Evolutionary conservation across 2,888 invertebrate species (phyloP), one percentile per base, ranked within the genome.

Genomic region (Hydropsyche betteni): DNA sequence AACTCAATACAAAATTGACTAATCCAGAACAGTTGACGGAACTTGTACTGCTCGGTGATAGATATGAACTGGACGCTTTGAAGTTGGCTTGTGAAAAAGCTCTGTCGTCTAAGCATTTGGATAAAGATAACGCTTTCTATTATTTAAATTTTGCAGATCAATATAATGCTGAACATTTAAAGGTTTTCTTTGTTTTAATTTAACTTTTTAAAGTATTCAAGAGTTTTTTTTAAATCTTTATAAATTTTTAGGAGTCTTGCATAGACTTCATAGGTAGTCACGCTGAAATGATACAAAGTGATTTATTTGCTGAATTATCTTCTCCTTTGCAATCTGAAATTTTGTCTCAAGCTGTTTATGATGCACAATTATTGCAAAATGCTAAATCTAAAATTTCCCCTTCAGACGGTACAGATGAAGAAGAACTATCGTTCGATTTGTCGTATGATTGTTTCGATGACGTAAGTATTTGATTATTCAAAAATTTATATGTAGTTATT

Each of bases 131-230:
- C 4, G 90, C 89, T 0, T 84, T 91, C 68, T 91, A 90, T 82
- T 87, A 91, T 70, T 84, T 91, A 69, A 89, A 89, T 79, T 88
- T 92, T 81, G 90, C 91, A 3, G 91, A 92, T 83, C 91, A 91
- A 80, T 91, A 90, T 81, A 89, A 89, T 83, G 90, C 91, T 14
- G 10, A 84, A 78, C 83, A 84, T 74, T 83, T 90, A 76, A 86
- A 87, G 85, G 90, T 90, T 34, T 69, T 44, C 1, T 44, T 64
- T n/a, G n/a, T n/a, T 61, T 12, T 3, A 55, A 71, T 53, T 70
- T 55, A 8, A 53, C 55, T 14, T 16, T 14, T 69, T 2, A 24
- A 14, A 8, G n/a, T 8, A 16, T 16, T 24, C 14, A 58, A 16
- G n/a, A n/a, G n/a, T n/a, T n/a, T n/a, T 16, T 16, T 16, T 16